phyloP scores from a whole-genome alignment of 1,140 invertebrate species.

The Rhagoletis zephyria region DNA sequence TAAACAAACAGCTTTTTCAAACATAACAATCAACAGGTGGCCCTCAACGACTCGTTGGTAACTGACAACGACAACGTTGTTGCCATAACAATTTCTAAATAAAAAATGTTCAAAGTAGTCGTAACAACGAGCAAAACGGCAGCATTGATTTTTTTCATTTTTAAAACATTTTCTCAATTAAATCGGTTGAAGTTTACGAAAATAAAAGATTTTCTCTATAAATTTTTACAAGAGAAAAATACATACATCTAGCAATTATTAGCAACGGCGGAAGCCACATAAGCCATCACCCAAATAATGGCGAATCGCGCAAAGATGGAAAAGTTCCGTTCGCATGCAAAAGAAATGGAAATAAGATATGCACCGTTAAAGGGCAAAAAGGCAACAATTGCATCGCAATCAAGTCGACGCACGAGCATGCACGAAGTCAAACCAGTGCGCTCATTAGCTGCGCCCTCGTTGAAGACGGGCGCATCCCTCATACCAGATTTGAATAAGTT shows the following conservation, averaged over 20 bases:
- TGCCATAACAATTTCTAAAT: background rate
- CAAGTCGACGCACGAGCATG: background rate
- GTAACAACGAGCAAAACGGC: background rate
- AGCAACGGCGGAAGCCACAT: background rate
- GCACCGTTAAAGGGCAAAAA: slow-evolving; percentile 18
- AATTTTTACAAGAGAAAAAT: background rate
- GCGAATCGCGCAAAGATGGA: background rate
- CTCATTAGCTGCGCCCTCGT: background rate
- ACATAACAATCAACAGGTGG: background rate
- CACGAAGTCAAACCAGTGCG: background rate
- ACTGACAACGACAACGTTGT: background rate
- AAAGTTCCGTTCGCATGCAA: background rate
- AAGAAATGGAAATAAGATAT: slow-evolving; percentile 34
- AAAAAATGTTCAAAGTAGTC: background rate
- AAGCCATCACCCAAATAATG: background rate
- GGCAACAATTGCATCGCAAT: background rate
- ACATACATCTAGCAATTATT: background rate
- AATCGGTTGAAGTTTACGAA: background rate
- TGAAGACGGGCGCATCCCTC: slow-evolving; percentile 65
- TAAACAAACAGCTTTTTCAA: background rate
- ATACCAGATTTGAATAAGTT: slow-evolving; percentile 68
- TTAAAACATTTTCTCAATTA: background rate
- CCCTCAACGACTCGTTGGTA: background rate
- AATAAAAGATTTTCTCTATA: background rate
- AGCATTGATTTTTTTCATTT: slow-evolving; percentile 11